Conservation (phyloP, 2,888 invertebrate species). For the Crematogaster levior region DNA sequence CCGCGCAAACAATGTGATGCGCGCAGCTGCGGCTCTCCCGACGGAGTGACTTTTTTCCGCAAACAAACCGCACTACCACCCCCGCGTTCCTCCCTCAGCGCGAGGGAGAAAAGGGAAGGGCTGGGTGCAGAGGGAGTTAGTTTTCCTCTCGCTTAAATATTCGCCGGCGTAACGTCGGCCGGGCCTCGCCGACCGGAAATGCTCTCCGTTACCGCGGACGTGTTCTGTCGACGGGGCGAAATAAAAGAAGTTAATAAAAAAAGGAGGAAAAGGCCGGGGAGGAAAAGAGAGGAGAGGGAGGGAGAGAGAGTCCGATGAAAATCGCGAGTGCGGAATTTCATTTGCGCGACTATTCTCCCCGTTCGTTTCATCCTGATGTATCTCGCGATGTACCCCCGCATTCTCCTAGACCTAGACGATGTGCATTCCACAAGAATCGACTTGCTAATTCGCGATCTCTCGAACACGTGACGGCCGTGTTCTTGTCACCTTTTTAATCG, state of each 20-base stretch:
- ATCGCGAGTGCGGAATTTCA: conserved; percentile 61
- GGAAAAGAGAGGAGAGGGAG: not conserved
- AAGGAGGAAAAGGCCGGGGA: not conserved
- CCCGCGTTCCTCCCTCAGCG: not conserved
- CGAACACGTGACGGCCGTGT: not conserved
- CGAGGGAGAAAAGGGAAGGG: not conserved
- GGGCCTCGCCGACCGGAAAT: conserved; percentile 58
- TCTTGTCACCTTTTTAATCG: not conserved
- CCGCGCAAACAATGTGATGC: conserved; percentile 57
- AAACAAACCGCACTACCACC: conserved; percentile 53
- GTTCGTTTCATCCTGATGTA: conserved; percentile 13
- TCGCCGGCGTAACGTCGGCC: conserved; percentile 40
- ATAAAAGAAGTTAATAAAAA: conserved; percentile 39
- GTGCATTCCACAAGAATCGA: conserved; percentile 15
- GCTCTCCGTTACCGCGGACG: conserved; percentile 54
- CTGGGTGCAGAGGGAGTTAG: conserved; percentile 33
- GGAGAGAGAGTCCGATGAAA: conserved; percentile 35
- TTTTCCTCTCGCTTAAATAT: conserved; percentile 63
- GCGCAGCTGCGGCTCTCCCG: conserved; percentile 56
- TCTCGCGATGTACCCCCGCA: not conserved
- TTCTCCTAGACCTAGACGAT: not conserved
- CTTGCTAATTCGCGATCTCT: conserved; percentile 38
- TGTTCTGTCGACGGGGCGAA: conserved; percentile 49
- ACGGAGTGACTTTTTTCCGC: conserved; percentile 60
- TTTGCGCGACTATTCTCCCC: conserved; percentile 44